Conservation (phyloP, 2,113 vertebrate species). For the Athene noctua region DNA sequence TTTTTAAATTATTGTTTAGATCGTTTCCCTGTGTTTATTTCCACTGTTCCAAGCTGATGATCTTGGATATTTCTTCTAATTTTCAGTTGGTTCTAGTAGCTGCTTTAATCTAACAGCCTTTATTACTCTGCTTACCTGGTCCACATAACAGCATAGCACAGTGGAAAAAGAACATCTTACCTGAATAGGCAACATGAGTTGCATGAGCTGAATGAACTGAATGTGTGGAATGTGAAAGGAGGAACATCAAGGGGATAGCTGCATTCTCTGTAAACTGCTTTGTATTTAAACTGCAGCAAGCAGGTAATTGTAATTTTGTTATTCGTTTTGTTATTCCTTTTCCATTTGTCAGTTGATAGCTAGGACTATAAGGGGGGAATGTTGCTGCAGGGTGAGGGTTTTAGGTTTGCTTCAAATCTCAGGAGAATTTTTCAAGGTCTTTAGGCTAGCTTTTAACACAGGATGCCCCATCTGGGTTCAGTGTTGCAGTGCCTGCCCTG, state of each 20-base stretch:
- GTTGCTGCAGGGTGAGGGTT: not conserved
- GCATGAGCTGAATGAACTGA: not conserved
- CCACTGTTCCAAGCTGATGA: not conserved
- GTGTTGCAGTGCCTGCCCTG: not conserved
- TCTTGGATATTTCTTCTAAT: not conserved
- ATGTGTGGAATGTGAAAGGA: not conserved
- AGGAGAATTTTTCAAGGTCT: not conserved
- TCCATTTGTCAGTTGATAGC: accelerated
- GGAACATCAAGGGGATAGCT: not conserved
- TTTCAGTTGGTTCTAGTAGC: not conserved
- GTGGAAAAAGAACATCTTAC: not conserved
- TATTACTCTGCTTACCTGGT: not conserved
- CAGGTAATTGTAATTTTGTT: not conserved
- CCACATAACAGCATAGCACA: not conserved
- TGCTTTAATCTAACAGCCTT: not conserved
- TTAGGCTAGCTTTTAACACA: not conserved
- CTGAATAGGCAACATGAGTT: not conserved
- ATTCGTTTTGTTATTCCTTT: not conserved
- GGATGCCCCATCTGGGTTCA: not conserved
- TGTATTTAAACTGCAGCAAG: not conserved
- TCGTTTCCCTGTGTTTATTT: not conserved
- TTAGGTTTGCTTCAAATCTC: not conserved
- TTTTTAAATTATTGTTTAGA: not conserved
- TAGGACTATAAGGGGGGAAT: not conserved
- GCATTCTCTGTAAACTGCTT: not conserved